Percentiles rank a stretch among this genome's conserved stretches.
Conservation (phyloP, 2,888 invertebrate species). For the Acanthococcus lagerstroemiae region DNA sequence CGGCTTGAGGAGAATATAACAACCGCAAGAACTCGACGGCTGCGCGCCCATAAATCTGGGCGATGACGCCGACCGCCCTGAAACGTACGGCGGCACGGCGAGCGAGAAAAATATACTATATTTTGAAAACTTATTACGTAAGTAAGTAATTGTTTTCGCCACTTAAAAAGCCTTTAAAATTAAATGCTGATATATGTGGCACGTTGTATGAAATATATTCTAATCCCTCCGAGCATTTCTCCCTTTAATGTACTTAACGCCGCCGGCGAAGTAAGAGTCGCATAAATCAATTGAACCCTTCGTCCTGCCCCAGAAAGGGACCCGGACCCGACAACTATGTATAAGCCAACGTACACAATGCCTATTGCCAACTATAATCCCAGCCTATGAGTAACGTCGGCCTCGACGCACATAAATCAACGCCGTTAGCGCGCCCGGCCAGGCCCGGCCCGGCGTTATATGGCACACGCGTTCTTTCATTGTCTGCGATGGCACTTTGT, state of each 20-base stretch:
- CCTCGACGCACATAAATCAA: conserved; percentile 26
- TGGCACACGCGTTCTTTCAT: conserved; percentile 25
- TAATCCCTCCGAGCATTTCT: no score
- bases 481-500: conserved; percentile 13
- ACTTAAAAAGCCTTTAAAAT: conserved; percentile 27
- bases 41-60: no score
- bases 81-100: no score
- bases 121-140: no score
- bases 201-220: conserved; percentile 24
- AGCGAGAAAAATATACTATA: no score
- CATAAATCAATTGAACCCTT: conserved; percentile 24
- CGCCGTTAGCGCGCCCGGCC: not conserved
- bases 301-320: no score
- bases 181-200: conserved; percentile 28
- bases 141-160: conserved; percentile 25
- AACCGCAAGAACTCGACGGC: no score
- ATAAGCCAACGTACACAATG: conserved; percentile 17
- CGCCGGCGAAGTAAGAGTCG: conserved; percentile 28
- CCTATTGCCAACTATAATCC: conserved; percentile 18
- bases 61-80: no score
- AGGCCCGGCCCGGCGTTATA: conserved; percentile 15
- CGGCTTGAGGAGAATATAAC: no score
- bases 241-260: no score
- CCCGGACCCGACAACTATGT: no score
- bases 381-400: conserved; percentile 23